Percentiles rank a stretch among this genome's conserved stretches.
Conservation (phyloP, 2,888 invertebrate genomes). For the Liopterus haemorrhoidalis region DNA sequence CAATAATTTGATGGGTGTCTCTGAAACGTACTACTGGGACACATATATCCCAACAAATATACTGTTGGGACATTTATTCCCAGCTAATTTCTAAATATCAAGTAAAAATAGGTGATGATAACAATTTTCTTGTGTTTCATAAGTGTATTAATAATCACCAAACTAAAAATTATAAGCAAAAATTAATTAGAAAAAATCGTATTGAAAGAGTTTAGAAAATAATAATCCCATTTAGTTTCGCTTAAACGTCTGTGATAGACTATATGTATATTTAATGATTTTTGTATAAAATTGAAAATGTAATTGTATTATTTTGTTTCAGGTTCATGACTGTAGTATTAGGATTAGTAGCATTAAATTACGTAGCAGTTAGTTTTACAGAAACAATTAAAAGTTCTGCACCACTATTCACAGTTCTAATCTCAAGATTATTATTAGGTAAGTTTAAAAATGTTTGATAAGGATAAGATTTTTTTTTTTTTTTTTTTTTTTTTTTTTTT, state of each 20-base stretch:
- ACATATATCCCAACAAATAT: too few species aligned
- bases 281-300: too few species aligned
- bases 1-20: too few species aligned
- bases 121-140: neutral
- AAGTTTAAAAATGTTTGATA: slow-evolving; percentile 27
- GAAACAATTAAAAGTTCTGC: slow-evolving; percentile 78
- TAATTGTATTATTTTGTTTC: too few species aligned
- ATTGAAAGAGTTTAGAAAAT: neutral
- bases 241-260: too few species aligned
- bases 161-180: neutral
- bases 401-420: slow-evolving; percentile 70
- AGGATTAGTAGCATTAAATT: slow-evolving; percentile 68
- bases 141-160: neutral
- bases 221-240: neutral
- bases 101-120: neutral
- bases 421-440: slow-evolving; percentile 61
- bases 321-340: slow-evolving; percentile 68
- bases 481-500: slow-evolving; percentile 14
- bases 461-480: slow-evolving; percentile 6
- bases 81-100: too few species aligned
- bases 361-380: slow-evolving; percentile 73
- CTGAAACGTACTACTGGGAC: too few species aligned
- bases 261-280: neutral
- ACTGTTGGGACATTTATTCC: too few species aligned
- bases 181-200: neutral